phyloP scores from a whole-genome alignment of 1,140 invertebrate genomes.

The Drosophila bipectinata region DNA sequence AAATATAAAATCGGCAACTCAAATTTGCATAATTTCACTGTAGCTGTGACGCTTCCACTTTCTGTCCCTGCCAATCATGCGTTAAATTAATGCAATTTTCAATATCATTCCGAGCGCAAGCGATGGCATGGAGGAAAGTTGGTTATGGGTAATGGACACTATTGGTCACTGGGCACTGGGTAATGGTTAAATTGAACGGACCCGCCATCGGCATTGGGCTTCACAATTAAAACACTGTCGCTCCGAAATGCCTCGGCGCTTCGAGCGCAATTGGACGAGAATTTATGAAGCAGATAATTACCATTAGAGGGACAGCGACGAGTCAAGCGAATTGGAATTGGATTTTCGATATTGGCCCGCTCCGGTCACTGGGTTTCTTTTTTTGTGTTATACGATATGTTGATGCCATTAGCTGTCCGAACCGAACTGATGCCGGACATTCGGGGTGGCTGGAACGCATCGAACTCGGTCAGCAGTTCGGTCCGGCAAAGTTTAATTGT shows the following conservation, averaged over 20 bases:
- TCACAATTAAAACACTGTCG: constrained; percentile 67
- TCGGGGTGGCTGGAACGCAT: constrained; percentile 9
- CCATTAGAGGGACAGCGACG: constrained; percentile 52
- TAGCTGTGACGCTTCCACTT: constrained; percentile 55
- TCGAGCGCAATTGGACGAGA: constrained; percentile 51
- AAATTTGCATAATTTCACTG: constrained; percentile 65
- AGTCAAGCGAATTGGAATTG: constrained; percentile 10
- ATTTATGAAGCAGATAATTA: constrained; percentile 78
- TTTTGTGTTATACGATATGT: constrained; percentile 51
- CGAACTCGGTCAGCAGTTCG: constrained; percentile 16
- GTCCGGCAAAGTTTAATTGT: constrained; percentile 67
- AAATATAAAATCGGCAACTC: background rate
- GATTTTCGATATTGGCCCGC: constrained; percentile 22
- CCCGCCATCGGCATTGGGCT: background rate
- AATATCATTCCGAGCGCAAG: constrained; percentile 39
- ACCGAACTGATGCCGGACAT: constrained; percentile 51
- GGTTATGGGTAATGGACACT: background rate
- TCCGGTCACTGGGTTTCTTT: constrained; percentile 14
- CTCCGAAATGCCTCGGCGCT: constrained; percentile 20
- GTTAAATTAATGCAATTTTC: constrained; percentile 82
- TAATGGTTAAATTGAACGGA: constrained; percentile 3
- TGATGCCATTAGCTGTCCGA: constrained; percentile 70
- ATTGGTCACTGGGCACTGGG: background rate
- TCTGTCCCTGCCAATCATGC: constrained; percentile 66
- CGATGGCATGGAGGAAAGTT: constrained; percentile 20